phyloP scores from a whole-genome alignment of 2,113 vertebrate genomes.

The Pygoscelis antarcticus region DNA sequence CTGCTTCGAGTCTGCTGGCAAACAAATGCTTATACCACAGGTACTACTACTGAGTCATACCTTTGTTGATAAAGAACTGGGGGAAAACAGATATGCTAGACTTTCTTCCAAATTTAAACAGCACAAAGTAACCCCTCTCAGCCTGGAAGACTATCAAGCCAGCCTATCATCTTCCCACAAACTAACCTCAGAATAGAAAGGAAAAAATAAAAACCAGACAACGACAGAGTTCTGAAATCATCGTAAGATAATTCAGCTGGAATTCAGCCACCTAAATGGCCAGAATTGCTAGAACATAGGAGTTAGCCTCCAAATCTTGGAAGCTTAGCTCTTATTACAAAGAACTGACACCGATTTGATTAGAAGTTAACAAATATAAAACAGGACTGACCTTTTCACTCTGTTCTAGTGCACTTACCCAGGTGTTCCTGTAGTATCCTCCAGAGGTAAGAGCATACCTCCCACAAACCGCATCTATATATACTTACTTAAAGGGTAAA shows the following conservation, averaged over 20 bases:
- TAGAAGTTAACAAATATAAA: neutral
- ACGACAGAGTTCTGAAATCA: neutral
- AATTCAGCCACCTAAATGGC: neutral
- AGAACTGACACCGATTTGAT: neutral
- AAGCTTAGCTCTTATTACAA: neutral
- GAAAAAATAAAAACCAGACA: neutral
- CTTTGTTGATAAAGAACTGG: neutral
- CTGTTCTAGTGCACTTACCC: neutral
- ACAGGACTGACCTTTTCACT: neutral
- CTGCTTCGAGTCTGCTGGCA: neutral
- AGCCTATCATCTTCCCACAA: neutral
- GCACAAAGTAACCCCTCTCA: neutral
- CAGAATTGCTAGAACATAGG: neutral
- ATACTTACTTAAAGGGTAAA: neutral
- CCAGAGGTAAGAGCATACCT: neutral
- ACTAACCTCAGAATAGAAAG: neutral
- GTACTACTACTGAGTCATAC: neutral
- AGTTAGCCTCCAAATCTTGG: neutral
- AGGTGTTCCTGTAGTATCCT: neutral
- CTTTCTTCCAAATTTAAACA: neutral
- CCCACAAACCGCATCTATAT: neutral
- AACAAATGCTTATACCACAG: neutral
- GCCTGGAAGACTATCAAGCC: neutral
- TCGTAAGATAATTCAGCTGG: neutral
- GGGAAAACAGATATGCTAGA: neutral